These are phyloP conservation scores for Acridotheres tristis DNA, from an alignment of 2,797 vertebrate genomes.

Conservation along the genomic window DNA sequence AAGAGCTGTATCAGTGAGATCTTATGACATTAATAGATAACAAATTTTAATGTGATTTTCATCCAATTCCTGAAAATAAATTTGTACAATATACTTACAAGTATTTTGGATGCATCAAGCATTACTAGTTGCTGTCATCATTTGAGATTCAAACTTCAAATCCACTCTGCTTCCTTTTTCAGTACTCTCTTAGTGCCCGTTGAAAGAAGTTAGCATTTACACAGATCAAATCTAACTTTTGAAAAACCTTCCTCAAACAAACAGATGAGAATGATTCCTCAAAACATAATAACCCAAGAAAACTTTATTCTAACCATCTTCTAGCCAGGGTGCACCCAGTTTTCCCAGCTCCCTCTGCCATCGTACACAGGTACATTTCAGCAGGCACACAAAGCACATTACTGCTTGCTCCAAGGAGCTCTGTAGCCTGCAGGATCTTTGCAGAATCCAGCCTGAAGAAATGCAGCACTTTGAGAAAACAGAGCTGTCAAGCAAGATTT, in stretches of 20 bases:
- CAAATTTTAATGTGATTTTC: not conserved
- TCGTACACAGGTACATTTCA: not conserved
- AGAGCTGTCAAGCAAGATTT: slow-evolving; percentile 58
- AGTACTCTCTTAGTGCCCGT: not conserved
- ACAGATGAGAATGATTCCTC: not conserved
- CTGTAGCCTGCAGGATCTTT: slow-evolving; percentile 25
- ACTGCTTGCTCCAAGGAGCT: not conserved
- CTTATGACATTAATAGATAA: not conserved
- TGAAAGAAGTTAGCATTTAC: slow-evolving; percentile 58
- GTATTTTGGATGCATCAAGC: not conserved
- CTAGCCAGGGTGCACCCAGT: not conserved
- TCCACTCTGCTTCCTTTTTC: not conserved
- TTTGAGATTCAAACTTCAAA: slow-evolving; percentile 19
- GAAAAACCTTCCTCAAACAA: slow-evolving; percentile 22
- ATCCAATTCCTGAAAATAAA: not conserved
- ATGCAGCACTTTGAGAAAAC: slow-evolving; percentile 41
- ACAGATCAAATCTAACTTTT: slow-evolving; percentile 51
- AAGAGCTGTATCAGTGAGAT: not conserved
- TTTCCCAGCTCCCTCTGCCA: not conserved
- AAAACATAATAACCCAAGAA: not conserved
- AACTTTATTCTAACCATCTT: not conserved
- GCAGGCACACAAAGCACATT: not conserved
- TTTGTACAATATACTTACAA: not conserved
- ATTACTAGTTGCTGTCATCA: not conserved
- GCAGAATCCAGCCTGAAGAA: slow-evolving; percentile 34